Percentiles rank a stretch among this genome's conserved stretches.
Evolutionary conservation across 2,888 invertebrate genomes (phyloP).

Genomic region (Clostera curtula): DNA sequence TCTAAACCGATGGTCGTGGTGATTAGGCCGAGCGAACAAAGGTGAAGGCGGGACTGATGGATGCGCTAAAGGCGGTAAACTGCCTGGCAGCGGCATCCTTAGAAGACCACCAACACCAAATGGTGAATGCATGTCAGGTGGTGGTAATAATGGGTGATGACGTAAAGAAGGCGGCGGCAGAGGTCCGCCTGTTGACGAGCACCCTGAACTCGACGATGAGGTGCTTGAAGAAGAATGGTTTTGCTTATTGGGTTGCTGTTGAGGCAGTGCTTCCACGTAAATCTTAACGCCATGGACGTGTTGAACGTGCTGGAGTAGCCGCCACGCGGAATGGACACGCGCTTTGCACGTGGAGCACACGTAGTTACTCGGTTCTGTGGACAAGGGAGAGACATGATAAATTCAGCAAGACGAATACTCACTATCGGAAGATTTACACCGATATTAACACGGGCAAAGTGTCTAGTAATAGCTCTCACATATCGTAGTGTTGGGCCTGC

Average conservation of each 20-base stretch:
- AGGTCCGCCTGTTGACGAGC: constrained; percentile 68
- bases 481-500: constrained; percentile 72
- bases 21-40: constrained; percentile 83
- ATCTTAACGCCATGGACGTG: constrained; percentile 95
- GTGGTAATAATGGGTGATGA: constrained; percentile 80
- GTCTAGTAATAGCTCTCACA: constrained; percentile 75
- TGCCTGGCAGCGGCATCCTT: constrained; percentile 82
- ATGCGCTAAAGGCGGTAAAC: constrained; percentile 77
- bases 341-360: constrained; percentile 96
- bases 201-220: constrained; percentile 73
- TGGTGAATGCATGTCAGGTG: constrained; percentile 83
- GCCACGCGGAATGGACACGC: constrained; percentile 95
- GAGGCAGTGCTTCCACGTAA: constrained; percentile 81
- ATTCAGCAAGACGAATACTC: constrained; percentile 32
- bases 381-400: constrained; percentile 41
- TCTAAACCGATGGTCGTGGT: constrained; percentile 85
- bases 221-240: constrained; percentile 75
- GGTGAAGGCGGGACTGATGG: constrained; percentile 83
- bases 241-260: constrained; percentile 60
- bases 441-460: constrained; percentile 73
- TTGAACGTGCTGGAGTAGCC: constrained; percentile 95
- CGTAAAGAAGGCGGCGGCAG: constrained; percentile 78
- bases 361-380: constrained; percentile 93
- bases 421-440: constrained; percentile 62
- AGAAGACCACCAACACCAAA: constrained; percentile 83